phyloP scores from a whole-genome alignment of 2,888 invertebrate genomes.

The Cartodere bifasciata region DNA sequence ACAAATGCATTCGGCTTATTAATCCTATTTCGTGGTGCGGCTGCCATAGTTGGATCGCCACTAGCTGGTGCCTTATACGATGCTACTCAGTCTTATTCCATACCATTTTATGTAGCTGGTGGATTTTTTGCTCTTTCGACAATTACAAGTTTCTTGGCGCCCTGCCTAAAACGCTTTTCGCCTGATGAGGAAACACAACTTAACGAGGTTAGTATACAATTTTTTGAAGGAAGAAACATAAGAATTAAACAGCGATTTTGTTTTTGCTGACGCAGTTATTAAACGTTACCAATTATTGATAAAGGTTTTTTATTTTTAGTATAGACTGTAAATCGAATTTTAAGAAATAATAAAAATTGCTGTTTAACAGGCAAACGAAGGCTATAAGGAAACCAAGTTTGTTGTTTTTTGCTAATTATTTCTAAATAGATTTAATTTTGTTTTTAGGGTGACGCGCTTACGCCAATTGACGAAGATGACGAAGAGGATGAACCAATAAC shows the following conservation, averaged over 20 bases:
- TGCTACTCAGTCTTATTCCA: slow-evolving; percentile 69
- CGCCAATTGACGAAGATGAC: slow-evolving; percentile 72
- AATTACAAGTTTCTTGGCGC: slow-evolving; percentile 71
- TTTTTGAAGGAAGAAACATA: too few relatives aligned
- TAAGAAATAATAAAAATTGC: too few relatives aligned
- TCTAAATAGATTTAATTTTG: too few relatives aligned
- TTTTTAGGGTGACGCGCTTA: slow-evolving; percentile 56
- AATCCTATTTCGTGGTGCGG: slow-evolving; percentile 89
- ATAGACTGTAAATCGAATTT: too few relatives aligned
- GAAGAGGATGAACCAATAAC: slow-evolving; percentile 60
- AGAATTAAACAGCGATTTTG: too few relatives aligned
- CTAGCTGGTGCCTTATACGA: slow-evolving; percentile 84
- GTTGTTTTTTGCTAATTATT: too few relatives aligned
- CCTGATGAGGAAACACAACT: slow-evolving; percentile 32
- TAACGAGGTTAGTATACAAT: too few relatives aligned
- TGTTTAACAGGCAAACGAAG: too few relatives aligned
- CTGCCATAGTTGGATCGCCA: slow-evolving; percentile 78
- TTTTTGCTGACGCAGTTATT: too few relatives aligned
- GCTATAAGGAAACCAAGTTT: too few relatives aligned
- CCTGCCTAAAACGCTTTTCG: slow-evolving; percentile 48
- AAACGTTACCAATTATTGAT: too few relatives aligned
- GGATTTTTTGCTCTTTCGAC: slow-evolving; percentile 77
- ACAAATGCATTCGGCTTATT: slow-evolving; percentile 96
- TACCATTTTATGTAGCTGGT: slow-evolving; percentile 89
- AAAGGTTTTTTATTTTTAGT: too few relatives aligned